Evolutionary conservation across 2,888 invertebrate genomes (phyloP), one percentile per base, ranked within the genome.

Genomic region (Zaprionus lineosus): DNA sequence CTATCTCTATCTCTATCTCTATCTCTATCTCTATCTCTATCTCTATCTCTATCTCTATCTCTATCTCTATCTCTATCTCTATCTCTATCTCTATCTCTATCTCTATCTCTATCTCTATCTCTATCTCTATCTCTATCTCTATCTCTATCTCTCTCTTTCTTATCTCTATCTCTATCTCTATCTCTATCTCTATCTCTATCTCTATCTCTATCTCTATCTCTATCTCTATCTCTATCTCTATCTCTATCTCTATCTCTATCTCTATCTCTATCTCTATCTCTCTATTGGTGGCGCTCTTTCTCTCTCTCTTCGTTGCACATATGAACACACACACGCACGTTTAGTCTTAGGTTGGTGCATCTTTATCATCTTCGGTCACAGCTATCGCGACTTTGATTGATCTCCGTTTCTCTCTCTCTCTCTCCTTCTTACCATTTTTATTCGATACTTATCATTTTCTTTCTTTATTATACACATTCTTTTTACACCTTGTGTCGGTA

Each of bases 1-100:
- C n/a, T 52, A 46, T 62, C 24, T 68, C 51, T 68, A 34, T 47
- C 37, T 62, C 24, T 53, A 40, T 59, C 18, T 50, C 40, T 50
- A 37, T 46, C 5, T 52, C 16, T 31, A 1, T 26, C 11, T 41
- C 36, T 31, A 15, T 21, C 11, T 24, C 18, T 63, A n/a, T n/a
- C n/a, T n/a, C n/a, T n/a, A n/a, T n/a, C n/a, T n/a, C n/a, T n/a
- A n/a, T n/a, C n/a, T n/a, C n/a, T n/a, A n/a, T n/a, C n/a, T n/a
- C n/a, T n/a, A n/a, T n/a, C n/a, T n/a, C n/a, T n/a, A n/a, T n/a
- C n/a, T n/a, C n/a, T n/a, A n/a, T n/a, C n/a, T n/a, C n/a, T n/a
- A n/a, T n/a, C n/a, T n/a, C n/a, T n/a, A n/a, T n/a, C n/a, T n/a
- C n/a, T n/a, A n/a, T 9, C 9, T 14, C 31, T 40, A 15, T 12